Percentiles rank a stretch among this genome's conserved stretches.
Evolutionary conservation across 1,140 invertebrate species (phyloP).

Genomic region (Probaryconus sp.): DNA sequence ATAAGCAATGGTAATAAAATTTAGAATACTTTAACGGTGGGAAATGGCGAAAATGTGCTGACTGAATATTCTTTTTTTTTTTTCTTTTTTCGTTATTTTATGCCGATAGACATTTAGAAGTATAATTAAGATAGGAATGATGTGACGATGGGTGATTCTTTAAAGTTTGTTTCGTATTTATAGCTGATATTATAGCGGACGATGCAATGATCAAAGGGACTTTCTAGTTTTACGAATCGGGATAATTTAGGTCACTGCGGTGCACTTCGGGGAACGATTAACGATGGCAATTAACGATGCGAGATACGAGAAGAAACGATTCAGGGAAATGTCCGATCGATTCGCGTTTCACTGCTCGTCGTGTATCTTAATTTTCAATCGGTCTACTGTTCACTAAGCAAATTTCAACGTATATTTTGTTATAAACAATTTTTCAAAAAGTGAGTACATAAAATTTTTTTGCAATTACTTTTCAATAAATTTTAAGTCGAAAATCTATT

Average conservation of each 20-base stretch:
- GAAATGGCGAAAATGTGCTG: too few species aligned
- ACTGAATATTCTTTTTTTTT: too few species aligned
- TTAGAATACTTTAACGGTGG: conserved; percentile 17
- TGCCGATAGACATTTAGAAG: conserved; percentile 2
- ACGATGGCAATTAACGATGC: conserved; percentile 43
- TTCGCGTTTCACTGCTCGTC: too few species aligned
- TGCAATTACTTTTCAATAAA: too few species aligned
- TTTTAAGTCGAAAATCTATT: too few species aligned
- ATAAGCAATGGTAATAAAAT: conserved; percentile 12
- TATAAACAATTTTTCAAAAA: too few species aligned
- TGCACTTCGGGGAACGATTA: conserved; percentile 41
- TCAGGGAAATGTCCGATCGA: conserved; percentile 16
- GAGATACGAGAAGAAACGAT: conserved; percentile 25
- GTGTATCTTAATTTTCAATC: too few species aligned
- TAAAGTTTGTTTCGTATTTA: conserved; percentile 15
- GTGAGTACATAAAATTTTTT: too few species aligned
- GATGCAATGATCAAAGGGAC: conserved; percentile 39
- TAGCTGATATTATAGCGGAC: background rate
- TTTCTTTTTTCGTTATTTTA: too few species aligned
- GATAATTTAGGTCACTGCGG: conserved; percentile 45
- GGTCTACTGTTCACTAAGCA: too few species aligned
- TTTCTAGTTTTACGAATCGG: conserved; percentile 56
- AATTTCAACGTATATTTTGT: too few species aligned
- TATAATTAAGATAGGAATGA: conserved; percentile 35
- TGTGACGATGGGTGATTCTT: conserved; percentile 2